phyloP scores from a whole-genome alignment of 2,888 invertebrate genomes.

The Hypsopygia costalis region DNA sequence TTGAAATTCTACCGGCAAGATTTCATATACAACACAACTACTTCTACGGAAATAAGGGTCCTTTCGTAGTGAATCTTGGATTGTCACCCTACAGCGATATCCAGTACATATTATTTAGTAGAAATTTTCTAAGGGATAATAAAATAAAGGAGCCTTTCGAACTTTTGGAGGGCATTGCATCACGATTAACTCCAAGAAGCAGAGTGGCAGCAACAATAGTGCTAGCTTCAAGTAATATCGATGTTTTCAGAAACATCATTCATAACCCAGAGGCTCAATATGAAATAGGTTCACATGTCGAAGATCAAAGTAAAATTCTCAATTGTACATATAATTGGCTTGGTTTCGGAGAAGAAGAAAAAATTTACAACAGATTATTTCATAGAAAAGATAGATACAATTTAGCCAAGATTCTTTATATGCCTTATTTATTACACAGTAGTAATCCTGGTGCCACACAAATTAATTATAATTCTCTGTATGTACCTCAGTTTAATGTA shows the following conservation, averaged over 20 bases:
- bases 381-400: slow-evolving; percentile 96
- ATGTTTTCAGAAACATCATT: slow-evolving; percentile 93
- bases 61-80: slow-evolving; percentile 93
- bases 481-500: slow-evolving; percentile 88
- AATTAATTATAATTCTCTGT: slow-evolving; percentile 87
- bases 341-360: slow-evolving; percentile 86
- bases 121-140: slow-evolving; percentile 93
- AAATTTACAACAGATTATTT: slow-evolving; percentile 87
- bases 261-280: slow-evolving; percentile 94
- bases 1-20: slow-evolving; percentile 86
- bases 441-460: slow-evolving; percentile 94
- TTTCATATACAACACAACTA: slow-evolving; percentile 92
- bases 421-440: slow-evolving; percentile 94
- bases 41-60: slow-evolving; percentile 93
- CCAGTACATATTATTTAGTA: slow-evolving; percentile 91
- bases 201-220: slow-evolving; percentile 96
- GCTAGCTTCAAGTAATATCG: slow-evolving; percentile 93
- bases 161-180: slow-evolving; percentile 82
- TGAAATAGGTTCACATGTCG: slow-evolving; percentile 97
- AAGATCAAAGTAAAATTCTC: slow-evolving; percentile 95
- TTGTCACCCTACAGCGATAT: slow-evolving; percentile 92
- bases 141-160: slow-evolving; percentile 92
- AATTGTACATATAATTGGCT: slow-evolving; percentile 98
- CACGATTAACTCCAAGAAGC: slow-evolving; percentile 91
- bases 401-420: slow-evolving; percentile 93